phyloP scores from a whole-genome alignment of 2,113 vertebrate genomes.

The Miniopterus natalensis region DNA sequence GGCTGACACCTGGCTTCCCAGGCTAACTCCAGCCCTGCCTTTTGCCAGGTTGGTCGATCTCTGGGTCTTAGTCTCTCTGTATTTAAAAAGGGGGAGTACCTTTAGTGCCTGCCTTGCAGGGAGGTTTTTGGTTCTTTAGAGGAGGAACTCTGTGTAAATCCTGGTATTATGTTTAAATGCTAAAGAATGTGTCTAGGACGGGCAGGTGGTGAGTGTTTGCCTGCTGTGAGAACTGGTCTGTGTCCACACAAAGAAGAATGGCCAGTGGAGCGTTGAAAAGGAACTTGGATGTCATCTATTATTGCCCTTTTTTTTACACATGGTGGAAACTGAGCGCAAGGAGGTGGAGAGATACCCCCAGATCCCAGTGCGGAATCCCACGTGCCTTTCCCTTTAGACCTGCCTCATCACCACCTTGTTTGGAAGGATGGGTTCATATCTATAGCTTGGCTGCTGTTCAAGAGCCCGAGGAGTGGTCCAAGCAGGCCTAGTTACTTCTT shows the following conservation, averaged over 20 bases:
- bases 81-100: background rate
- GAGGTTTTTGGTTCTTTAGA: background rate
- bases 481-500: background rate
- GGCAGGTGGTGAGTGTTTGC: background rate
- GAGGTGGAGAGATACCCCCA: background rate
- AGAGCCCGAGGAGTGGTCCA: background rate
- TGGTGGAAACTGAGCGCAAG: background rate
- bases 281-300: background rate
- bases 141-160: background rate
- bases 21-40: background rate
- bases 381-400: background rate
- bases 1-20: background rate
- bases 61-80: background rate
- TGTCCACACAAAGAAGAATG: background rate
- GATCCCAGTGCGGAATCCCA: background rate
- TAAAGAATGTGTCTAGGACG: background rate
- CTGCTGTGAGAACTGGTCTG: accelerated
- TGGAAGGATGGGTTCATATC: background rate
- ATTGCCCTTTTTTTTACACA: background rate
- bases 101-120: background rate
- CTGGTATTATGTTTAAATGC: background rate
- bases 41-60: background rate
- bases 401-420: background rate
- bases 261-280: background rate
- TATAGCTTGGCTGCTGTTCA: background rate